Conservation (phyloP, 1,140 invertebrate genomes). For the Eufriesea mexicana region DNA sequence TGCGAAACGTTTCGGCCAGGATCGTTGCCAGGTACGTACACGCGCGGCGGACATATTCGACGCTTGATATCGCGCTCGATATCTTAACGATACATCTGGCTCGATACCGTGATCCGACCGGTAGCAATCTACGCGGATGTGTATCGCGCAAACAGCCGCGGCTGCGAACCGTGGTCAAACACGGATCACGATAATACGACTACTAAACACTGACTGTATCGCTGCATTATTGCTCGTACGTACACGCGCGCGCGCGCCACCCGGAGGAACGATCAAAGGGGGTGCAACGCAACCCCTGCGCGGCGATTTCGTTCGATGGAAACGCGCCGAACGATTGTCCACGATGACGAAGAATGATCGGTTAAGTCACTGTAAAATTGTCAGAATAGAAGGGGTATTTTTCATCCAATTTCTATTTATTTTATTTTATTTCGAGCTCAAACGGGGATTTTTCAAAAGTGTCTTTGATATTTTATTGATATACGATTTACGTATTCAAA, state of each 20-base stretch:
- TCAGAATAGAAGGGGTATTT: no score
- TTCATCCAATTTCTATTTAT: neutral
- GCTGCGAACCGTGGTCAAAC: slow-evolving; percentile 74
- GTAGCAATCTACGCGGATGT: slow-evolving; percentile 55
- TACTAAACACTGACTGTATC: slow-evolving; percentile 72
- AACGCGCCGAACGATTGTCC: neutral
- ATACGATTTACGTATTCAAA: no score
- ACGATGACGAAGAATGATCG: neutral
- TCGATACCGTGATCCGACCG: slow-evolving; percentile 63
- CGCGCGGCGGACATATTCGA: slow-evolving; percentile 47
- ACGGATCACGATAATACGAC: slow-evolving; percentile 76
- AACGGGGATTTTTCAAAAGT: no score
- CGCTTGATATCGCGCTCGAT: slow-evolving; percentile 72
- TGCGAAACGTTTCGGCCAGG: slow-evolving; percentile 44
- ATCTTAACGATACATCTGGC: slow-evolving; percentile 77
- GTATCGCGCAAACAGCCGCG: slow-evolving; percentile 70
- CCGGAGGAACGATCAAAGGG: slow-evolving; percentile 14
- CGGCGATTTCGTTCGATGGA: neutral
- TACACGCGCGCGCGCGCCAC: slow-evolving; percentile 55
- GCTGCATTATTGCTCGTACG: slow-evolving; percentile 73
- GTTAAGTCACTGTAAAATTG: no score
- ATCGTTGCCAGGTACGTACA: slow-evolving; percentile 63
- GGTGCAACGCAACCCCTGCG: neutral
- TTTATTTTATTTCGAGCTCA: no score
- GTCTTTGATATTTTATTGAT: no score